Evolutionary conservation across 2,888 invertebrate species (phyloP).

Genomic region (Xestia c-nigrum): DNA sequence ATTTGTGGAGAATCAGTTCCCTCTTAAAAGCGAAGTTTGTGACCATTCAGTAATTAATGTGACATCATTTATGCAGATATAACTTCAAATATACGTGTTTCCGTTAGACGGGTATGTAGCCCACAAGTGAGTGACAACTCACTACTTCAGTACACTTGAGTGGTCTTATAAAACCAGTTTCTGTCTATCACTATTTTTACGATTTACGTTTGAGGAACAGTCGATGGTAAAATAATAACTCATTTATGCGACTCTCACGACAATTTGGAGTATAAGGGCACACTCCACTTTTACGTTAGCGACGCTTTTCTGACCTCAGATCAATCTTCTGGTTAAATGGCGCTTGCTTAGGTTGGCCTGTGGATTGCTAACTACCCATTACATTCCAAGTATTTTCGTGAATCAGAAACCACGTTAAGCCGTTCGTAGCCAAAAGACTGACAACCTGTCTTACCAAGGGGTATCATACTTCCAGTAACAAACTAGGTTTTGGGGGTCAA

Average conservation of each 20-base stretch:
- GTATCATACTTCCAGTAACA: too few species aligned
- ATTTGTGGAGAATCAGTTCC: too few species aligned
- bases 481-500: too few species aligned
- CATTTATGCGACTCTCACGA: neutral
- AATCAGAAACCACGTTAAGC: too few species aligned
- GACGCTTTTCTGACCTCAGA: too few species aligned
- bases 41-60: neutral
- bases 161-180: constrained; percentile 4
- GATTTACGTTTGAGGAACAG: neutral
- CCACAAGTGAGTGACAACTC: constrained; percentile 15
- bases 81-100: neutral
- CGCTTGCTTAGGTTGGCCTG: too few species aligned
- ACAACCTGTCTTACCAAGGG: too few species aligned
- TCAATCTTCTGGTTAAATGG: too few species aligned
- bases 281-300: too few species aligned
- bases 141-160: constrained; percentile 15
- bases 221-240: neutral
- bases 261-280: neutral
- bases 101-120: constrained; percentile 2
- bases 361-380: too few species aligned
- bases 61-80: neutral
- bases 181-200: neutral
- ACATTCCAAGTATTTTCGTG: too few species aligned
- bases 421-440: too few species aligned
- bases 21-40: neutral